Percentiles rank a stretch among this genome's conserved stretches.
These are phyloP conservation scores for Drosophila bocki DNA, from an alignment of 1,140 invertebrate genomes.

Conservation along the genomic window DNA sequence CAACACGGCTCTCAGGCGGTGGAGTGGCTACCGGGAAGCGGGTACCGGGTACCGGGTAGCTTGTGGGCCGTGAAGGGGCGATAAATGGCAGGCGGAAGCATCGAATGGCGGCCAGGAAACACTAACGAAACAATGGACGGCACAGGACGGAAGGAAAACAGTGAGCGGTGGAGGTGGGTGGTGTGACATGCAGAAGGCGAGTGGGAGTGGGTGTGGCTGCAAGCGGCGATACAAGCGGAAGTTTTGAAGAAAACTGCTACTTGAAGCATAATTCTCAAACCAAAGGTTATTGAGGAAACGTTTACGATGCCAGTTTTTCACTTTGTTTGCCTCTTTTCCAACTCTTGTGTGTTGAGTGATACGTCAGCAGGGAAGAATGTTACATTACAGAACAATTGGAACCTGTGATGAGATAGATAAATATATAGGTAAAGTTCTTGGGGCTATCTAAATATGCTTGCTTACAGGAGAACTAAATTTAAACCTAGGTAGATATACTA, in stretches of 20 bases:
- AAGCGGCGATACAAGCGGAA: slow-evolving; percentile 39
- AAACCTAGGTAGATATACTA: background rate
- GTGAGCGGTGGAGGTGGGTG: slow-evolving; percentile 12
- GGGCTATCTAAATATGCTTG: background rate
- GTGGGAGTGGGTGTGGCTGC: slow-evolving; percentile 22
- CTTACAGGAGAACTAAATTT: background rate
- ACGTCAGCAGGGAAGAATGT: background rate
- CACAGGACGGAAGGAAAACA: slow-evolving; percentile 37
- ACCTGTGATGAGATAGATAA: background rate
- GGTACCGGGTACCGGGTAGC: background rate
- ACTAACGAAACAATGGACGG: slow-evolving; percentile 70
- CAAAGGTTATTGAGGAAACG: slow-evolving; percentile 64
- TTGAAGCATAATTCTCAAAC: slow-evolving; percentile 66
- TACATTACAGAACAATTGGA: background rate
- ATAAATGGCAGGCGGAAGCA: slow-evolving; percentile 66
- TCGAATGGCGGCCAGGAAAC: slow-evolving; percentile 71
- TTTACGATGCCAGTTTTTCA: slow-evolving; percentile 35
- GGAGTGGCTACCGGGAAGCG: background rate
- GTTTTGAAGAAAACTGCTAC: slow-evolving; percentile 55
- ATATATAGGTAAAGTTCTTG: background rate
- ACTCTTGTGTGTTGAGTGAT: slow-evolving; percentile 21
- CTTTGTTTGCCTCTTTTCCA: slow-evolving; percentile 35
- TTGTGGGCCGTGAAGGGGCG: background rate
- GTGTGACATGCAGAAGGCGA: slow-evolving; percentile 22
- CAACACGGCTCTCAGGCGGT: slow-evolving; percentile 21